Conservation (phyloP, 2,888 invertebrate genomes). For the Argyra leucocephala region DNA sequence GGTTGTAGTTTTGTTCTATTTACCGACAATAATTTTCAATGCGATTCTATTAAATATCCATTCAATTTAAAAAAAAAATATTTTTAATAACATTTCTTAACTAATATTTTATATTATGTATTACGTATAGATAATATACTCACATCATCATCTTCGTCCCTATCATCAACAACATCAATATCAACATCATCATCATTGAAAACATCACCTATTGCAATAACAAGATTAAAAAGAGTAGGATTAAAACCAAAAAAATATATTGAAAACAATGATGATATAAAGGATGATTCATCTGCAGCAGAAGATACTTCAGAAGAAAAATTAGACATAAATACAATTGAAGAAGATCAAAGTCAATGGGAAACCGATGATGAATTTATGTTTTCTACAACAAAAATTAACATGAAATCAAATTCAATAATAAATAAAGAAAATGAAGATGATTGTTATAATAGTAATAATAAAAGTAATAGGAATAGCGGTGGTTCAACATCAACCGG, state of each 20-base stretch:
- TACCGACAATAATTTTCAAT: no score
- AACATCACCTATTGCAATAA: conserved; percentile 25
- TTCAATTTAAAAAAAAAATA: no score
- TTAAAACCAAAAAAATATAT: not conserved
- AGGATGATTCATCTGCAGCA: conserved; percentile 14
- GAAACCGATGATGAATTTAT: conserved; percentile 42
- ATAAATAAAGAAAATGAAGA: conserved; percentile 13
- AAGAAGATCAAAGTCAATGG: conserved; percentile 41
- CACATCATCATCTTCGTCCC: not conserved
- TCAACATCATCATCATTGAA: conserved; percentile 25
- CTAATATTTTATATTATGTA: conserved; percentile 7
- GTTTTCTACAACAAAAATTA: conserved; percentile 29
- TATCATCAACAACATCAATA: conserved; percentile 22
- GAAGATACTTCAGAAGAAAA: conserved; percentile 9
- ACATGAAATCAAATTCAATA: conserved; percentile 19
- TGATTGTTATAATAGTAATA: conserved; percentile 20
- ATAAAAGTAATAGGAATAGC: conserved; percentile 17
- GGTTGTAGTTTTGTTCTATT: no score
- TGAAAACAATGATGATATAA: not conserved
- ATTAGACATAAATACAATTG: conserved; percentile 12
- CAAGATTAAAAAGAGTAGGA: conserved; percentile 10
- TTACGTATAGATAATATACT: no score
- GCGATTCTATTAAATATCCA: no score
- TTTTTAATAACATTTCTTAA: conserved; percentile 17
- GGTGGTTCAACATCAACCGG: conserved; percentile 30